Evolutionary conservation across 2,888 invertebrate species (phyloP), one percentile per base, ranked within the genome.

Genomic region (Coleophora flavipennella): DNA sequence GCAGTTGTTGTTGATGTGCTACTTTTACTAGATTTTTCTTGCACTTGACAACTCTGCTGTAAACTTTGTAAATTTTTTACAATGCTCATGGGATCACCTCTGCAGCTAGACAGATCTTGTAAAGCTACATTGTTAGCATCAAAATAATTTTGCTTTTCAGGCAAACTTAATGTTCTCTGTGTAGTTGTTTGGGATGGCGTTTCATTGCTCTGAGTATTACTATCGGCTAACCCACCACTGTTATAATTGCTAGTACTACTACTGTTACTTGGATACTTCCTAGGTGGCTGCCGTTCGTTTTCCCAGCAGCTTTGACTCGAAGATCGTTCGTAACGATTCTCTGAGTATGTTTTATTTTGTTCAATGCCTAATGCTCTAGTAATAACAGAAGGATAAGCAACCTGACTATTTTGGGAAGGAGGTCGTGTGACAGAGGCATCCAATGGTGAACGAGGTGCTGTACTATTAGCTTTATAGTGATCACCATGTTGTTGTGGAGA

Each of bases 381-480:
- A 58, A 94, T 94, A 45, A 94, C 94, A 49, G 93, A 93, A 37
- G 94, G 91, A 68, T 94, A 94, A 41, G 90, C 93, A 45, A 93
- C 91, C 63, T 89, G 88, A 59, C 78, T 85, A 48, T 79, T 83
- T 57, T 84, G 83, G 33, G 88, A 86, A 31, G 89, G 87, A 4
- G 91, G 87, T 45, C 91, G 75, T 2, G 91, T 85, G 9, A 91
- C 86, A 1, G 91, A 88, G 10, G 89, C 91, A 57, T 92, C 91
- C 50, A 92, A 67, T 8, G 92, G 91, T 31, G 91, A 91, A 10
- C 90, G 86, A 14, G 91, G 90, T 20, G 91, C 88, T 37, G 85
- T 68, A 67, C 72, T 87, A 51, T 70, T 85, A 13, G 70, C 81
- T 50, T 59, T 76, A 49, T 80, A 84, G 53, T 85, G 81, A 44